Evolutionary conservation across 1,140 invertebrate species (phyloP).

Genomic region (Aricia agestis): DNA sequence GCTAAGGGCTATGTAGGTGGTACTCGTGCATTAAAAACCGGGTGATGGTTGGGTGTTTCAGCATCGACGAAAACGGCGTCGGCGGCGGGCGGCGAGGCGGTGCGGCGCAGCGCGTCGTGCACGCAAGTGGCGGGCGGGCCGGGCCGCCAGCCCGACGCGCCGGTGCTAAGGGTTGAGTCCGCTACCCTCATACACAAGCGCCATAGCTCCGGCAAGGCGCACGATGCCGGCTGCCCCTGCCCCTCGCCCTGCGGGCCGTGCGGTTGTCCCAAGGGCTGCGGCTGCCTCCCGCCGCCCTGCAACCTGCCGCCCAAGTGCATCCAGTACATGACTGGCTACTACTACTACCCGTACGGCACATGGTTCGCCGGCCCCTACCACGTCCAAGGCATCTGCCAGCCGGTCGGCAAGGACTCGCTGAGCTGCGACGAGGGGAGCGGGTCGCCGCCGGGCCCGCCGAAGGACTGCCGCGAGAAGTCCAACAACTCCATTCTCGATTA

Average conservation of each 20-base stretch:
- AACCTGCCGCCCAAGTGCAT: constrained; percentile 52
- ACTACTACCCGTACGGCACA: constrained; percentile 63
- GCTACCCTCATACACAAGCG: background rate
- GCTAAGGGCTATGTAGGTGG: too few species aligned
- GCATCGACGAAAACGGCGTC: background rate
- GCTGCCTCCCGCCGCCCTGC: constrained; percentile 52
- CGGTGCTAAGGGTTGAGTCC: background rate
- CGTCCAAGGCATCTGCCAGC: constrained; percentile 37
- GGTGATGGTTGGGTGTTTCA: background rate
- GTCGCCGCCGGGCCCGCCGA: background rate
- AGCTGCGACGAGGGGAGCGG: background rate
- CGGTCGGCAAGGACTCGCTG: background rate
- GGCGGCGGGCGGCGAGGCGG: background rate
- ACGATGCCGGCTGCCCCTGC: constrained; percentile 33
- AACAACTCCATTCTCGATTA: background rate
- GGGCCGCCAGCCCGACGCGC: background rate
- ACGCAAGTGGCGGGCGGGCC: background rate
- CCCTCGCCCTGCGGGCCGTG: constrained; percentile 44
- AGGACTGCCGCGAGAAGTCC: background rate
- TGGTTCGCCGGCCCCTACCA: constrained; percentile 68
- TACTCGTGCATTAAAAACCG: background rate
- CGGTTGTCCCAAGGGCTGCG: constrained; percentile 39
- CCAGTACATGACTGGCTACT: constrained; percentile 66
- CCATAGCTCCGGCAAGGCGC: constrained; percentile 11
- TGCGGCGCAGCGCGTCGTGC: background rate